These are phyloP conservation scores for Oenanthe melanoleuca DNA, from an alignment of 2,113 vertebrate genomes.

Conservation along the genomic window DNA sequence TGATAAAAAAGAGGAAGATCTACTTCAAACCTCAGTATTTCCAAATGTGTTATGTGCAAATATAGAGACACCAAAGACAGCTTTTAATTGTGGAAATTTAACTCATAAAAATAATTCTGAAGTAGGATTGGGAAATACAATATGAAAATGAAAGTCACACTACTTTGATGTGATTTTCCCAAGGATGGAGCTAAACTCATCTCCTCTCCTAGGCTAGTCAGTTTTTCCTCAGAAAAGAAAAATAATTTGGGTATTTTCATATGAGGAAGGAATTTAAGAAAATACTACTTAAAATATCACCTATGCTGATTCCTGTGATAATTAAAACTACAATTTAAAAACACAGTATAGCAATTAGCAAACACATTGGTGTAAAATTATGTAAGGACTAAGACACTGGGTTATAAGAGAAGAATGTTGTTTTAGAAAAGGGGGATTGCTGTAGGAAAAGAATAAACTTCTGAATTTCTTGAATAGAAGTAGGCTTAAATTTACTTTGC, in stretches of 20 bases:
- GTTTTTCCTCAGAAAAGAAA: neutral
- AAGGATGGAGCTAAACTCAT: neutral
- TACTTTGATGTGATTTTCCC: neutral
- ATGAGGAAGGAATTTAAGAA: neutral
- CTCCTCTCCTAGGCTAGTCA: neutral
- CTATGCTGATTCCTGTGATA: neutral
- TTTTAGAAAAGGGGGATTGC: neutral
- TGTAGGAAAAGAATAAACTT: neutral
- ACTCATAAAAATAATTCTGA: neutral
- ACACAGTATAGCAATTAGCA: neutral
- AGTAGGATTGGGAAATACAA: neutral
- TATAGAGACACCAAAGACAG: neutral
- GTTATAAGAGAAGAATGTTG: neutral
- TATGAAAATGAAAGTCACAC: neutral
- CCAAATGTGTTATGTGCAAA: neutral
- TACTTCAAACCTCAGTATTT: conserved; percentile 48
- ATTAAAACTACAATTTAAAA: neutral
- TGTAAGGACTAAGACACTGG: neutral
- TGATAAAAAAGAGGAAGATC: neutral
- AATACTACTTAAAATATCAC: neutral
- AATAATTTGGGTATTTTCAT: neutral
- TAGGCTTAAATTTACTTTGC: neutral
- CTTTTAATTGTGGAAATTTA: neutral
- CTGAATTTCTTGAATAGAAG: neutral
- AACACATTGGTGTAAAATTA: neutral